phyloP scores from a whole-genome alignment of 2,888 invertebrate genomes.

The Aleiodes testaceus region DNA sequence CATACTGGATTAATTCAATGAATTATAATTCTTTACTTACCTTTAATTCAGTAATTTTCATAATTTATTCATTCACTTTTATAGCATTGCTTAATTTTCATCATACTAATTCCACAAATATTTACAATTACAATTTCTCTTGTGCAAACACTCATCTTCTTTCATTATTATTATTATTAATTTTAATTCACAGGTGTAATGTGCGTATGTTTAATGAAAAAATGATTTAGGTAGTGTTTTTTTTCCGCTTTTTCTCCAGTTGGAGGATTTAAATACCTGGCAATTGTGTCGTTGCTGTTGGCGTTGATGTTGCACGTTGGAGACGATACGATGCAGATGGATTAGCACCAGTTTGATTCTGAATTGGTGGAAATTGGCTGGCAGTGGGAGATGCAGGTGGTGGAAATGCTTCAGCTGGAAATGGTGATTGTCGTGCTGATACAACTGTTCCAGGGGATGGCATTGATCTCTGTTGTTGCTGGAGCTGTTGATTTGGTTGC shows the following conservation, averaged over 20 bases:
- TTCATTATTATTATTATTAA: conserved; percentile 2
- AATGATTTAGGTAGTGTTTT: background rate
- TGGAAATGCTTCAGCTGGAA: conserved; percentile 75
- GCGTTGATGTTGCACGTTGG: conserved; percentile 77
- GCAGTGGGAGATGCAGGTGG: conserved; percentile 76
- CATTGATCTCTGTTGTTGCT: conserved; percentile 85
- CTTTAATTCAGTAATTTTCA: background rate
- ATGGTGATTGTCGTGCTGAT: conserved; percentile 76
- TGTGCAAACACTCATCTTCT: conserved; percentile 14
- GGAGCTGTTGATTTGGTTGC: conserved; percentile 75
- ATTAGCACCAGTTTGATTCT: conserved; percentile 69
- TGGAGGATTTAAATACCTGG: conserved; percentile 73
- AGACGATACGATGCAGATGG: conserved; percentile 75
- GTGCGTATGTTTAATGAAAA: background rate
- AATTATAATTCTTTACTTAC: conserved; percentile 18
- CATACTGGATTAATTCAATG: background rate
- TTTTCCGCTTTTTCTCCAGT: background rate
- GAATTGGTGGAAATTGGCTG: conserved; percentile 70
- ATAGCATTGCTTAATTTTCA: background rate
- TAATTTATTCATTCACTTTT: conserved; percentile 21
- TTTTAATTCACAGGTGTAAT: conserved; percentile 4
- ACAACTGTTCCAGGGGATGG: conserved; percentile 75
- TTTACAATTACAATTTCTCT: conserved; percentile 11
- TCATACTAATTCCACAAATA: conserved; percentile 8
- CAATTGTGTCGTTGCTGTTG: conserved; percentile 76